Base-by-base conservation (phyloP, 2,797 vertebrate genomes). In the Melopsittacus undulatus region DNA sequence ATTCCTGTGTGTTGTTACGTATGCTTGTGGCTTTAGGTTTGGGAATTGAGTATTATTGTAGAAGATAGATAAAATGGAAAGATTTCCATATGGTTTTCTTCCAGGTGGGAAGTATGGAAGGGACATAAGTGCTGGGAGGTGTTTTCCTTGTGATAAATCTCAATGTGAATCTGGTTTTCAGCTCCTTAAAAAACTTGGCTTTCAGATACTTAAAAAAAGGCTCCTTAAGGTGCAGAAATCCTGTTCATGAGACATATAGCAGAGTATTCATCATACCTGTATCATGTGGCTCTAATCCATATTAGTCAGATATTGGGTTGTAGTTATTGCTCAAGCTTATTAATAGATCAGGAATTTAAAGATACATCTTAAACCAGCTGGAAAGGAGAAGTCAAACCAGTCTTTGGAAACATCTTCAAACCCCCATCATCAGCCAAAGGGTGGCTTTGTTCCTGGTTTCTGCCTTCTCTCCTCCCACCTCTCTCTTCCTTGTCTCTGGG, bases 291-390 rank as follows among this genome's bases (percentile, higher is more conserved):
- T 46, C 7, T 57, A 57, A 46, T 57, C 45, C 64, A 0, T 52
- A 66, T 95, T 91, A 86, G 67, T 95, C 86, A 93, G 86, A 72
- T 54, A 9, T 56, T 14, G 48, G 30, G 42, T 36, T 73, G 68
- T 77, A 83, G 72, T 59, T 93, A 46, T 32, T 81, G 49, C 89
- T 52, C 24, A 49, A 79, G 81, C 54, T 64, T 94, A 92, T 93
- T 91, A 93, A 87, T 76, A 94, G 94, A 87, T 46, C 27, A 51
- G 75, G 84, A 82, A 92, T 91, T 69, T 66, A 67, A 92, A 87
- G 78, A 69, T 67, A n/a, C n/a, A n/a, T 87, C 78, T 79, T 76
- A 38, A 67, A 87, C 64, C 61, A 48, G 7, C 54, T 49, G 36
- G 30, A 19, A 78, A 72, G 2, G 10, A 81, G 84, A 69, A 82